Base-by-base conservation (phyloP, 2,797 vertebrate species). In the Cyprinella venusta region DNA sequence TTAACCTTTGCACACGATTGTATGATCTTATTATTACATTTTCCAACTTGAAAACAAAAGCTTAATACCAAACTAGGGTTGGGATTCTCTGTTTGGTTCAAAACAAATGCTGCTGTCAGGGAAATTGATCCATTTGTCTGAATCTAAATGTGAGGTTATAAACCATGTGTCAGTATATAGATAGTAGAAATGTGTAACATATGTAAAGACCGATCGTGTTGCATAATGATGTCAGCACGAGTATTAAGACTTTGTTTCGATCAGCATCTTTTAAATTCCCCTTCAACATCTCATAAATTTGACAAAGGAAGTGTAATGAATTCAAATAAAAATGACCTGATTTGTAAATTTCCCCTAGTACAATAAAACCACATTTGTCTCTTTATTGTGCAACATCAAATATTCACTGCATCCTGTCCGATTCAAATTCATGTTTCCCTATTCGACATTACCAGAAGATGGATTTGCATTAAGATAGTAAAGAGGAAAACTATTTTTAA, bases 31-130 rank as follows among this genome's bases (percentile, higher is more conserved):
- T 87, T 76, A 76, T 48, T 80, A 87, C 65, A 52, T 75, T 79
- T 76, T 92, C 93, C 93, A 92, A 94, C 90, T 89, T 88, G 10
- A 40, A 70, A 80, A 56, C 77, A 84, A 90, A 93, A 93, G 94
- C 95, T 95, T 93, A 89, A 96, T 90, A 93, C 92, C 96, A 96
- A 94, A 95, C 94, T 94, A 94, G 93, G 94, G 93, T 94, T 95
- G 94, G 95, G 96, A 95, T 95, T 94, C 93, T 93, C 90, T 89
- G 94, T 87, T 77, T 76, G 64, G 80, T 85, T 67, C 87, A 30
- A 69, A 45, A 84, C 45, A 30, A 61, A 80, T 24, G 33, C 65
- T 69, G 81, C 78, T 81, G 59, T 83, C 68, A 65, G 64, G 76
- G 48, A 56, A 74, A 61, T 76, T 26, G 6, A 67, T 69, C 81